These are phyloP conservation scores for Calyptomena viridis DNA, from an alignment of 2,113 vertebrate genomes.

Conservation along the genomic window DNA sequence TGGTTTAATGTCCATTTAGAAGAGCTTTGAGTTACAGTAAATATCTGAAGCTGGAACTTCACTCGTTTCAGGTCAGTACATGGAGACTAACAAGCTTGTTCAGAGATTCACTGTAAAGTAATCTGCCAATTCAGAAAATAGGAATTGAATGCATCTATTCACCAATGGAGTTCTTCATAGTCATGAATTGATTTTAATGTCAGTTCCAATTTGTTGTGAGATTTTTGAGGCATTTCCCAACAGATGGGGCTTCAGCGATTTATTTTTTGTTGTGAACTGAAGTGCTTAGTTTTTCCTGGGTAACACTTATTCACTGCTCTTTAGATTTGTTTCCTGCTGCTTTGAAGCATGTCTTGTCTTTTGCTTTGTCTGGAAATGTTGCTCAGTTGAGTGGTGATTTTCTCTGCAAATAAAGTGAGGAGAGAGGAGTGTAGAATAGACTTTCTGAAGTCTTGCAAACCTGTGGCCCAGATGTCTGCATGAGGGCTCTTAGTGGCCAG, in stretches of 20 bases:
- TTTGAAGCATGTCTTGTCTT: background rate
- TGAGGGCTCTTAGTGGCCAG: background rate
- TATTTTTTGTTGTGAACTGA: background rate
- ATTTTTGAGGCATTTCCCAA: slow-evolving; percentile 39
- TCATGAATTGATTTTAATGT: slow-evolving; percentile 39
- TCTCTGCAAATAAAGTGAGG: background rate
- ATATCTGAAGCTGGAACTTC: background rate
- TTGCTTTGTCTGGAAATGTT: background rate
- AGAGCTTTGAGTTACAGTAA: background rate
- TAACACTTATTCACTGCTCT: background rate
- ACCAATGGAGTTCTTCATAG: background rate
- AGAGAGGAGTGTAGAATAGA: background rate
- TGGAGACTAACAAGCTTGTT: background rate
- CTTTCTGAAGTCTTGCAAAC: background rate
- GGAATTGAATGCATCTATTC: background rate
- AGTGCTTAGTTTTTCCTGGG: background rate
- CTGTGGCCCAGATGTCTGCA: background rate
- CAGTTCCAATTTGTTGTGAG: background rate
- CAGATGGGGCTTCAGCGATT: background rate
- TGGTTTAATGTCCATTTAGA: background rate
- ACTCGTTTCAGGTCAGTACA: background rate
- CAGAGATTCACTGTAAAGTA: background rate
- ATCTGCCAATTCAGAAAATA: background rate
- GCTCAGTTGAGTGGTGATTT: background rate
- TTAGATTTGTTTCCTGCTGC: background rate